Evolutionary conservation across 2,113 vertebrate genomes (phyloP).

Genomic region (Grammomys surdaster): DNA sequence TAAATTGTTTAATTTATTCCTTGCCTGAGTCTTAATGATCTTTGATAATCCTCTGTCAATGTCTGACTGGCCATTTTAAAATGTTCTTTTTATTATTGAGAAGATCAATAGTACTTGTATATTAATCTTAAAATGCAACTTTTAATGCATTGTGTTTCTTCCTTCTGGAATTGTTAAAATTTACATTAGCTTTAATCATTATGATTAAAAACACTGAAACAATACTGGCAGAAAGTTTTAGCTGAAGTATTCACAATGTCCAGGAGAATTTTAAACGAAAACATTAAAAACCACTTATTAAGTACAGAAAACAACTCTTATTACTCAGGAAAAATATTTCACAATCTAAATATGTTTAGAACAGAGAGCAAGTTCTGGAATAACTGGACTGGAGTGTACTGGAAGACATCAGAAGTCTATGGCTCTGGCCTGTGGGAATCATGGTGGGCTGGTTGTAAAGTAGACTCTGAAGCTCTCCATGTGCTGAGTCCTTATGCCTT

Average conservation of each 20-base stretch:
- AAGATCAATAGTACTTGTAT: conserved; percentile 31
- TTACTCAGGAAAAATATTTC: conserved; percentile 20
- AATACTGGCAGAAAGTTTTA: conserved; percentile 18
- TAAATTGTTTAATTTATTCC: conserved; percentile 2
- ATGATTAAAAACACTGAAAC: conserved; percentile 60
- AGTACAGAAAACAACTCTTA: conserved; percentile 39
- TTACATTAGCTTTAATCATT: conserved; percentile 6
- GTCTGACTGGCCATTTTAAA: conserved; percentile 25
- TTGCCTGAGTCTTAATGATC: conserved; percentile 9
- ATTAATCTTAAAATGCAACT: conserved; percentile 54
- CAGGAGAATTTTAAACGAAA: conserved; percentile 66
- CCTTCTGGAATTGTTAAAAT: conserved; percentile 24
- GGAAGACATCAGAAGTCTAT: not conserved
- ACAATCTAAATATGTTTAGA: not conserved
- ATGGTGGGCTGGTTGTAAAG: not conserved
- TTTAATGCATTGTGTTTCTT: conserved; percentile 15
- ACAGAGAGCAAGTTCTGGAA: not conserved
- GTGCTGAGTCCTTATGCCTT: not conserved
- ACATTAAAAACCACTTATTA: conserved; percentile 24
- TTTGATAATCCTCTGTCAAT: not conserved
- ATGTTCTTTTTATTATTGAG: conserved; percentile 33
- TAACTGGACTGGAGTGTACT: not conserved
- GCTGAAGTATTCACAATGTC: not conserved
- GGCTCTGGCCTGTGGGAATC: not conserved
- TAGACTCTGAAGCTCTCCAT: not conserved